Percentiles rank a stretch among this genome's conserved stretches.
phyloP scores from a whole-genome alignment of 2,797 vertebrate species.

The Pseudotriccus pelzelni region DNA sequence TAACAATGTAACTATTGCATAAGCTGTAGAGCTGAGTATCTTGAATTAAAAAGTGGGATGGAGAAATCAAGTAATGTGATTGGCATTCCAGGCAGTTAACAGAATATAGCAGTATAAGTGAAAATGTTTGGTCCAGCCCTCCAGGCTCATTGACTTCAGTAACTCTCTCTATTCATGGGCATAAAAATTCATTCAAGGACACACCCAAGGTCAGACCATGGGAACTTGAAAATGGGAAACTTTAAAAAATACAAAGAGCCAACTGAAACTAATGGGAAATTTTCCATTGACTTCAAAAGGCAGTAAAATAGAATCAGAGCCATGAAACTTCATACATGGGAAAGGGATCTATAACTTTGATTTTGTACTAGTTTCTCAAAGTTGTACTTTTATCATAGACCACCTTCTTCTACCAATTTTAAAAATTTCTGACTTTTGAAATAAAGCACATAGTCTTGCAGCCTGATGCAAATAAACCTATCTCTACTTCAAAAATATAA shows the following conservation, averaged over 20 bases:
- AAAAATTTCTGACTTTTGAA: background rate
- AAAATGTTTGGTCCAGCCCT: background rate
- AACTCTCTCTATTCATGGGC: background rate
- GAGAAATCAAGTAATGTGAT: background rate
- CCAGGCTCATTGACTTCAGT: background rate
- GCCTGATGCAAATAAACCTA: background rate
- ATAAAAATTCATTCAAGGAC: slow-evolving; percentile 7
- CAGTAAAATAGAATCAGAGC: background rate
- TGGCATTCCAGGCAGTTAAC: background rate
- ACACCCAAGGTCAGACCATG: background rate
- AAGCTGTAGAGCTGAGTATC: background rate
- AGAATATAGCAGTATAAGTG: background rate
- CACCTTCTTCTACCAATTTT: background rate
- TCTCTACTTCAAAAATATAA: background rate
- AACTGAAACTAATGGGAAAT: slow-evolving; percentile 36
- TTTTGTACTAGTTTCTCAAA: background rate
- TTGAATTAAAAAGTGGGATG: background rate
- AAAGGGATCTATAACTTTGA: background rate
- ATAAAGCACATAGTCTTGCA: background rate
- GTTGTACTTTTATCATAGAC: background rate
- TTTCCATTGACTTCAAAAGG: slow-evolving; percentile 33
- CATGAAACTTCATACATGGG: background rate
- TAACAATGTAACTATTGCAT: background rate
- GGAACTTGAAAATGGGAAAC: slow-evolving; percentile 14
- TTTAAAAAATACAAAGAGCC: background rate